Evolutionary conservation across 2,888 invertebrate genomes (phyloP).

Genomic region (Agrotis ipsilon): DNA sequence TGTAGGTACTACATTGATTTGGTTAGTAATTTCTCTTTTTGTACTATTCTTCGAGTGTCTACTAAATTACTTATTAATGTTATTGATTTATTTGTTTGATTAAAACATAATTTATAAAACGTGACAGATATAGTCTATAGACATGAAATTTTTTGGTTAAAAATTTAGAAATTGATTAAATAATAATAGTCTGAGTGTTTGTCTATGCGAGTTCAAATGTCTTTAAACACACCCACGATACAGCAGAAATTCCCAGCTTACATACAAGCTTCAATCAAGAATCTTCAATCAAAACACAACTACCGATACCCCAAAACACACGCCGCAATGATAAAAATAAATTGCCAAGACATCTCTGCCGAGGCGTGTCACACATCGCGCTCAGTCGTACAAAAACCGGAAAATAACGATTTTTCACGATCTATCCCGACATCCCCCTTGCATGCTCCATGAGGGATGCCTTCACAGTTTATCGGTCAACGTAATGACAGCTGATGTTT

Average conservation of each 20-base stretch:
- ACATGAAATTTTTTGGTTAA: too few species aligned
- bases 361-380: conserved; percentile 65
- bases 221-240: too few species aligned
- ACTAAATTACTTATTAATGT: too few species aligned
- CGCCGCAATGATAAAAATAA: conserved; percentile 67
- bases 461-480: conserved; percentile 52
- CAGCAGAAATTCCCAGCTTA: not conserved
- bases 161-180: too few species aligned
- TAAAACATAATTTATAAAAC: too few species aligned
- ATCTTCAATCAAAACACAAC: not conserved
- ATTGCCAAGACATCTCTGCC: conserved; percentile 64
- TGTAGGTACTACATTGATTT: too few species aligned
- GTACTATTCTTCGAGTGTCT: too few species aligned
- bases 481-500: conserved; percentile 43
- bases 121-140: too few species aligned
- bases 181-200: too few species aligned
- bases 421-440: conserved; percentile 58
- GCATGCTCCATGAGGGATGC: conserved; percentile 46
- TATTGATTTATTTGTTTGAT: too few species aligned
- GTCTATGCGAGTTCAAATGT: too few species aligned
- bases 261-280: not conserved
- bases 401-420: conserved; percentile 75
- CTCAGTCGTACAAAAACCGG: conserved; percentile 59
- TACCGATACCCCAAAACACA: conserved; percentile 22
- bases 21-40: too few species aligned